Evolutionary conservation across 2,797 vertebrate species (phyloP).

Genomic region (Anguilla anguilla): DNA sequence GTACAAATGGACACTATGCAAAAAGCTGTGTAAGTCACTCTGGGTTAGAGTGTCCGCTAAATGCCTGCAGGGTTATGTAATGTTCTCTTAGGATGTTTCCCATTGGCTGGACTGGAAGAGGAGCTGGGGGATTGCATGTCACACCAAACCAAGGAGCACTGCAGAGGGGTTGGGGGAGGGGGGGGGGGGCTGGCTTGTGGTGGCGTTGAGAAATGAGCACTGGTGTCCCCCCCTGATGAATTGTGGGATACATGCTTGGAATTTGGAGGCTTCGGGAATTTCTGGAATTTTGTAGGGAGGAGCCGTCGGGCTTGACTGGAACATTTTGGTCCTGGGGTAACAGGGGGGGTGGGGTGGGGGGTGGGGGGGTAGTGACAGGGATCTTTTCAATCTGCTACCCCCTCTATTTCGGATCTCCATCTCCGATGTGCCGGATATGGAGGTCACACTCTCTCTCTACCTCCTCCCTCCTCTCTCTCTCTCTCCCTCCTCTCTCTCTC

Average conservation of each 20-base stretch:
- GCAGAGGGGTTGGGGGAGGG: slow-evolving; percentile 1
- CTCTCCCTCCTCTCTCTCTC: not conserved
- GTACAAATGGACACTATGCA: not conserved
- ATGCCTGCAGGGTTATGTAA: not conserved
- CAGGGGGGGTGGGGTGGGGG: not conserved
- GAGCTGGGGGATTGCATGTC: not conserved
- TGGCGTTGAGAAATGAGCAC: slow-evolving; percentile 30
- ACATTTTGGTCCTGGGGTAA: slow-evolving; percentile 50
- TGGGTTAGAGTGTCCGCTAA: not conserved
- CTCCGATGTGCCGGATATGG: slow-evolving; percentile 42
- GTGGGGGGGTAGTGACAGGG: slow-evolving; percentile 25
- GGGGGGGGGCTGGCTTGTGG: not conserved
- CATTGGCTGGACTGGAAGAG: not conserved
- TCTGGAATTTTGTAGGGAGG: slow-evolving; percentile 48
- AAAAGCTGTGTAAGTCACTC: not conserved
- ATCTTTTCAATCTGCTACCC: slow-evolving; percentile 39
- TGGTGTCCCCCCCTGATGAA: slow-evolving; percentile 32
- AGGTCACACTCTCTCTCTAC: not conserved
- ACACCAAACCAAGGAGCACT: too few species aligned
- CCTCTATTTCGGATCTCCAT: slow-evolving; percentile 32
- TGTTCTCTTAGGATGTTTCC: not conserved
- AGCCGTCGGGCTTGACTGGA: slow-evolving; percentile 36
- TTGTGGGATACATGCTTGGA: slow-evolving; percentile 35
- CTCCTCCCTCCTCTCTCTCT: not conserved
- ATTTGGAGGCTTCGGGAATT: slow-evolving; percentile 47